A percentile compares a stretch with the other conserved stretches of the same genome.
These are phyloP conservation scores for Forbesichthys agassizii DNA, from an alignment of 2,113 vertebrate species.

Conservation along the genomic window DNA sequence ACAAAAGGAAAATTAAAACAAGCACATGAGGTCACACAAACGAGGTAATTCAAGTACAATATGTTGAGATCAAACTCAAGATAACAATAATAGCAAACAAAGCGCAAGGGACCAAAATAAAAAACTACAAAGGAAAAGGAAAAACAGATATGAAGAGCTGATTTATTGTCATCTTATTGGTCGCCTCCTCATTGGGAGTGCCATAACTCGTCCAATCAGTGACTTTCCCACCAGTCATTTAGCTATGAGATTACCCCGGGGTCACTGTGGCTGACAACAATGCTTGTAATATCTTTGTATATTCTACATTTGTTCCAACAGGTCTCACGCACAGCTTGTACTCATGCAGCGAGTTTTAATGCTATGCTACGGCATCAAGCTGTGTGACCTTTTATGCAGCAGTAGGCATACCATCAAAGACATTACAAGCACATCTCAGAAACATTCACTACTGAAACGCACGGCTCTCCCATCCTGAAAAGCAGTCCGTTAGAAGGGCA, in stretches of 20 bases:
- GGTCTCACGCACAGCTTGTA: background rate
- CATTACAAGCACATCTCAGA: constrained; percentile 34
- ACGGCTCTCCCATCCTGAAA: constrained; percentile 49
- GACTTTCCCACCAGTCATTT: constrained; percentile 44
- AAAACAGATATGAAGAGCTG: constrained; percentile 67
- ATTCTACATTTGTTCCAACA: background rate
- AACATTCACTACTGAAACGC: constrained; percentile 51
- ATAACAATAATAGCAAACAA: constrained; percentile 70
- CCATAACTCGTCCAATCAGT: constrained; percentile 51
- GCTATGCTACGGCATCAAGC: constrained; percentile 17
- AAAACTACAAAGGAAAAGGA: constrained; percentile 62
- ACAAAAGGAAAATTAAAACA: constrained; percentile 46
- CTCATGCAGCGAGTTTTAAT: constrained; percentile 31
- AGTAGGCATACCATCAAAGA: constrained; percentile 38
- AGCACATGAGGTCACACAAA: constrained; percentile 94
- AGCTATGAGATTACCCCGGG: constrained; percentile 45
- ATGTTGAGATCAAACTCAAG: constrained; percentile 83
- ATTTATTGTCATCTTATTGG: constrained; percentile 62
- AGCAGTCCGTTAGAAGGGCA: constrained; percentile 65
- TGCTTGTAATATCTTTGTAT: constrained; percentile 29
- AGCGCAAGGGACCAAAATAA: constrained; percentile 66
- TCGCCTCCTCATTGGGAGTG: constrained; percentile 52
- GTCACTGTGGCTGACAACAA: constrained; percentile 39
- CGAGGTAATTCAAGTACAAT: constrained; percentile 99
- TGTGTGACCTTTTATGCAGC: background rate